Evolutionary conservation across 2,888 invertebrate genomes (phyloP).

Genomic region (Rugalucina vietnamica): DNA sequence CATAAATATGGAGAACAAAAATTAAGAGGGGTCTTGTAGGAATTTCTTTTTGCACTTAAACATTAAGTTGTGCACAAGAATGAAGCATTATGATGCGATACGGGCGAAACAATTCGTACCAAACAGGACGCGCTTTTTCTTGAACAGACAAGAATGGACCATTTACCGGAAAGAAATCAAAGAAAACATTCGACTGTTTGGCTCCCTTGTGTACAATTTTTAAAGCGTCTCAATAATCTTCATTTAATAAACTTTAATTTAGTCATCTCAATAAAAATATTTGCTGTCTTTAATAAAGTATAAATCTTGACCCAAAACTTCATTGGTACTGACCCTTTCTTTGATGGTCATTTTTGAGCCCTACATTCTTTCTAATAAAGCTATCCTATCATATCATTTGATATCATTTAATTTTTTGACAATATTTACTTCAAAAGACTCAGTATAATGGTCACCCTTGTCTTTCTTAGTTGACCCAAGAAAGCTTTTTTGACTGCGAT

Average conservation of each 20-base stretch:
- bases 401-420: background rate
- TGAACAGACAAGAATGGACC: no score
- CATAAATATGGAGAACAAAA: no score
- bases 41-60: no score
- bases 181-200: no score
- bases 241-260: background rate
- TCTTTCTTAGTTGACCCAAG: background rate
- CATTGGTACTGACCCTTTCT: background rate
- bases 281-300: background rate
- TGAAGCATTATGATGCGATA: no score
- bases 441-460: slow-evolving; percentile 2
- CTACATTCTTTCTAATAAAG: slow-evolving; percentile 1
- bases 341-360: background rate
- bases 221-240: background rate
- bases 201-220: no score
- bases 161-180: no score
- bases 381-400: background rate
- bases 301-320: background rate
- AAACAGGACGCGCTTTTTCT: no score
- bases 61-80: no score
- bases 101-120: no score
- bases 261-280: background rate
- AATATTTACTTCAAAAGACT: slow-evolving; percentile 3
- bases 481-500: background rate
- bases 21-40: no score